Evolutionary conservation across 2,888 invertebrate species (phyloP).

Genomic region (Xestia sexstrigata): DNA sequence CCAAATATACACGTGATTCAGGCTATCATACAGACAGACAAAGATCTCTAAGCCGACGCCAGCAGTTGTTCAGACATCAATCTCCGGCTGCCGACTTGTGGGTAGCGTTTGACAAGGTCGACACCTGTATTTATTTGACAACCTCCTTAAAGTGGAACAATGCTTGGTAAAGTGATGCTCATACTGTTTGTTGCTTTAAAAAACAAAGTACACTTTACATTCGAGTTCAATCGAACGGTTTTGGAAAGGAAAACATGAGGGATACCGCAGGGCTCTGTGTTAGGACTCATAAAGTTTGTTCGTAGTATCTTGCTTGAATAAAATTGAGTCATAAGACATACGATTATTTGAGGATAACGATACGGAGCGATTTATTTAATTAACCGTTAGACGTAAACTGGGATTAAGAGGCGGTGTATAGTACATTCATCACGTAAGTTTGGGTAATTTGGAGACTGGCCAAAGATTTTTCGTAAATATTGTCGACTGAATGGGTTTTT

Average conservation of each 20-base stretch:
- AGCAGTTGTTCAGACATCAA: constrained; percentile 78
- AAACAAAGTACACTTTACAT: constrained; percentile 59
- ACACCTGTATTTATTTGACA: constrained; percentile 76
- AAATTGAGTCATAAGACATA: constrained; percentile 51
- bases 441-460: constrained; percentile 81
- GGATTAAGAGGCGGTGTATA: constrained; percentile 75
- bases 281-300: constrained; percentile 59
- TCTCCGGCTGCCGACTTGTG: constrained; percentile 71
- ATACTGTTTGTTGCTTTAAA: constrained; percentile 65
- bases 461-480: constrained; percentile 75
- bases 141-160: constrained; percentile 64
- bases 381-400: constrained; percentile 73
- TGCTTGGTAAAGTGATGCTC: constrained; percentile 53
- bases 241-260: constrained; percentile 58
- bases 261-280: constrained; percentile 66
- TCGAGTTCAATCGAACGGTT: constrained; percentile 63
- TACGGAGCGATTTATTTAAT: constrained; percentile 77
- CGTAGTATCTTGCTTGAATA: constrained; percentile 23
- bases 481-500: constrained; percentile 58
- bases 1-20: constrained; percentile 78
- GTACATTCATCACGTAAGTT: constrained; percentile 79
- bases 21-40: constrained; percentile 71
- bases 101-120: constrained; percentile 76
- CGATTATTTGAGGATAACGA: constrained; percentile 65
- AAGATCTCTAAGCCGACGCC: constrained; percentile 69